Evolutionary conservation across 2,888 invertebrate genomes (phyloP).

Genomic region (Phytoseiulus persimilis): DNA sequence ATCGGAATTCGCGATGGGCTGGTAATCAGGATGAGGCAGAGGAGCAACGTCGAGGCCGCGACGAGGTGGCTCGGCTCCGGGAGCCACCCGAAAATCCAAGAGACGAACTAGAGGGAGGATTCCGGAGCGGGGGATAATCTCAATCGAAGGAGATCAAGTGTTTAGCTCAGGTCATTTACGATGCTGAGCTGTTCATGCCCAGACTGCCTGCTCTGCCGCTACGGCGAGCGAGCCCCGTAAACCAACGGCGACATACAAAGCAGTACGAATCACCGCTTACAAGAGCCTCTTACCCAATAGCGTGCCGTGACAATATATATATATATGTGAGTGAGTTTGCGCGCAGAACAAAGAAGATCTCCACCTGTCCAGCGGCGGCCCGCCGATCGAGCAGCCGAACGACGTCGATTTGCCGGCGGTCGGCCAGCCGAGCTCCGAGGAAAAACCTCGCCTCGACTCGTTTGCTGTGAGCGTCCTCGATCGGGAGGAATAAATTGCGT

Average conservation of each 20-base stretch:
- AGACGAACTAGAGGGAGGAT: background rate
- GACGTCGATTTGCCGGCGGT: background rate
- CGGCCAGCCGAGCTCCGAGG: background rate
- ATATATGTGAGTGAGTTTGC: background rate
- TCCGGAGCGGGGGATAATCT: background rate
- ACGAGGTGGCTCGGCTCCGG: no score
- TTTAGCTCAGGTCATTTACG: background rate
- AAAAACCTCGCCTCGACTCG: no score
- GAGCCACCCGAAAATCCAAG: background rate
- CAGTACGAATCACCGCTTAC: background rate
- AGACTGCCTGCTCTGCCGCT: background rate
- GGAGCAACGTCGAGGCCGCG: no score
- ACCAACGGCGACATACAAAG: background rate
- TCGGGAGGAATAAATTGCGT: no score
- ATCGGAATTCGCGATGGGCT: no score
- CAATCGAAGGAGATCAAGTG: background rate
- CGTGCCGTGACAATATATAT: background rate
- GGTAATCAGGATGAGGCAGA: no score
- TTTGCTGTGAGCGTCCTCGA: background rate
- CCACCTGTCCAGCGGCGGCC: background rate
- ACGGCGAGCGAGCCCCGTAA: background rate
- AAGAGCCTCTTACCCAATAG: background rate
- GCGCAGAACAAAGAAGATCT: background rate
- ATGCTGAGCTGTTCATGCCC: background rate
- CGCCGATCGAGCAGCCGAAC: background rate